Conservation (phyloP, 2,113 vertebrate species). For the Pterocles orientalis region DNA sequence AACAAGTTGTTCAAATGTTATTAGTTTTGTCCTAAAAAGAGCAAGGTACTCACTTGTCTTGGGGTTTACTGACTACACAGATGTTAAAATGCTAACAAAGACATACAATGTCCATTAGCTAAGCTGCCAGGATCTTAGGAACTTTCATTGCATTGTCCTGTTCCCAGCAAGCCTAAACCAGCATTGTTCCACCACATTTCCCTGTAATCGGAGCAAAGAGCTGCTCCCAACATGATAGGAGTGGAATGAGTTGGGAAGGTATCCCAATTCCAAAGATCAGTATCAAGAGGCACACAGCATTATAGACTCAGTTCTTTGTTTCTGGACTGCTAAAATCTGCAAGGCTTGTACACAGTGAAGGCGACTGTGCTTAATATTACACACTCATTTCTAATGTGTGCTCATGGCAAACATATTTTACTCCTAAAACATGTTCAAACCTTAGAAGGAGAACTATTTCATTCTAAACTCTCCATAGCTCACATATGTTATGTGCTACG, state of each 20-base stretch:
- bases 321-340: background rate
- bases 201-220: background rate
- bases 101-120: background rate
- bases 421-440: background rate
- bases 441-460: conserved; percentile 1
- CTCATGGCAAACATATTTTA: background rate
- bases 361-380: background rate
- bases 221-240: background rate
- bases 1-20: conserved; percentile 8
- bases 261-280: background rate
- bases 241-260: background rate
- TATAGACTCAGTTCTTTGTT: background rate
- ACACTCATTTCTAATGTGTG: background rate
- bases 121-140: background rate
- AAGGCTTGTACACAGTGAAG: fast-evolving
- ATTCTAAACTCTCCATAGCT: background rate
- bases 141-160: background rate
- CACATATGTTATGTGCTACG: background rate
- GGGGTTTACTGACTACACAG: background rate
- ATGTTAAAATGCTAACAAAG: conserved; percentile 24
- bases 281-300: background rate
- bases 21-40: conserved; percentile 3
- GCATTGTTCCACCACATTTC: background rate
- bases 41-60: background rate
- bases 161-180: background rate